Evolutionary conservation across 1,140 invertebrate species (phyloP), one percentile per base, ranked within the genome.

Genomic region (Prorops nasuta): DNA sequence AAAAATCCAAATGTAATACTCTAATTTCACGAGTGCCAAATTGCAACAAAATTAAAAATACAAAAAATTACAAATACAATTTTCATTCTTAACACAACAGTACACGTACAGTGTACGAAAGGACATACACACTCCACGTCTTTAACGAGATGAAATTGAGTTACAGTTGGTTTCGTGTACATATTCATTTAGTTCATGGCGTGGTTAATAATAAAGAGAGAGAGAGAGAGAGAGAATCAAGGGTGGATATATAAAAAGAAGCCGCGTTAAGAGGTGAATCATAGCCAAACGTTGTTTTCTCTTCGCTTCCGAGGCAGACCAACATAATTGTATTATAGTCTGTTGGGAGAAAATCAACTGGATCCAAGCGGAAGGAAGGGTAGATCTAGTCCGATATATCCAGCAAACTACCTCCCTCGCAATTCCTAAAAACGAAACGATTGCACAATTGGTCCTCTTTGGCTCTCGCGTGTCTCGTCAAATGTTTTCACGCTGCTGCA

Each of bases 141-240:
- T 32, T 8, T 52, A 64, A 67, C 53, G 31, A 67, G 60, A 53
- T 31, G 49, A 60, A 72, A 74, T 74, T 57, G 64, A 70, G 67
- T 74, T 72, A 72, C 67, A 48, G 56, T 51, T 49, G 72, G 63
- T 71, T 74, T 72, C 69, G 66, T 74, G 70, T 71, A 72, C 69
- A 72, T 70, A 74, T 74, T 71, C 64, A 71, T 74, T 72, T 66
- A 72, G 58, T 58, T 50, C 44, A 44, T 47, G 54, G 54, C 58
- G 50, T 36, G n/a, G n/a, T 62, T 66, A 64, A 66, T 74, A 66
- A 67, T 65, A n/a, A n/a, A n/a, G n/a, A n/a, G n/a, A n/a, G n/a
- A n/a, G n/a, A n/a, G n/a, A n/a, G n/a, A n/a, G n/a, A n/a, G n/a
- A n/a, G n/a, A n/a, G n/a, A n/a, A 51, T 44, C 32, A 42, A 14